Percentiles rank a stretch among this genome's conserved stretches.
These are phyloP conservation scores for Puffinus mauretanicus DNA, from an alignment of 2,113 vertebrate species.

Conservation along the genomic window DNA sequence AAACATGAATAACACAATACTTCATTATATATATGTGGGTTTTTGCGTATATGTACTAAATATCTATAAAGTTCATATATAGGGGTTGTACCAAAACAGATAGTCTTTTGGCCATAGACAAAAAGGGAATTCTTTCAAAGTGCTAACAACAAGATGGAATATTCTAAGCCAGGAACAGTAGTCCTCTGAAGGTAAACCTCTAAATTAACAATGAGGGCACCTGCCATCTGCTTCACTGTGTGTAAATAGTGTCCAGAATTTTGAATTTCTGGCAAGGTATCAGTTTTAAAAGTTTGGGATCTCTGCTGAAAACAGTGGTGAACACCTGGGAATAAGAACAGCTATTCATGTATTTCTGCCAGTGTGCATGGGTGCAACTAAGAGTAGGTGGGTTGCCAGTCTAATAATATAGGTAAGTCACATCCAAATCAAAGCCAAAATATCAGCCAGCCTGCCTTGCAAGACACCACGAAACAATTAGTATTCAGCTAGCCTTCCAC, in stretches of 20 bases:
- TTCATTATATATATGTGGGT: fast-evolving
- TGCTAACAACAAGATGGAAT: background rate
- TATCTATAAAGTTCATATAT: background rate
- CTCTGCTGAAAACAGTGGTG: background rate
- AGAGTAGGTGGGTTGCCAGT: background rate
- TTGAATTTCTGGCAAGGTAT: background rate
- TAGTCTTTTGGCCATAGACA: background rate
- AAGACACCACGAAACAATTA: slow-evolving; percentile 14
- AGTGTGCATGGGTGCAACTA: background rate
- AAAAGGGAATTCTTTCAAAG: background rate
- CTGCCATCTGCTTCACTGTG: background rate
- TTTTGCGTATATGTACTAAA: background rate
- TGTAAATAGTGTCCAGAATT: background rate
- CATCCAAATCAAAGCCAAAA: background rate
- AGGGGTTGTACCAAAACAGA: background rate
- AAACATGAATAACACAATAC: background rate
- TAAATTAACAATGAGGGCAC: background rate
- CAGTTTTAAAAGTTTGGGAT: background rate
- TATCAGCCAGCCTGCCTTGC: background rate
- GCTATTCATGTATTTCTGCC: background rate
- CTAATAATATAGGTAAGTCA: background rate
- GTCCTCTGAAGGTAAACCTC: background rate
- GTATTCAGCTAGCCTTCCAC: slow-evolving; percentile 36
- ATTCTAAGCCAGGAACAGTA: background rate
- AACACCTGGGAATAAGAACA: background rate